Evolutionary conservation across 2,888 invertebrate species (phyloP), one percentile per base, ranked within the genome.

Genomic region (Pristionchus mayeri): DNA sequence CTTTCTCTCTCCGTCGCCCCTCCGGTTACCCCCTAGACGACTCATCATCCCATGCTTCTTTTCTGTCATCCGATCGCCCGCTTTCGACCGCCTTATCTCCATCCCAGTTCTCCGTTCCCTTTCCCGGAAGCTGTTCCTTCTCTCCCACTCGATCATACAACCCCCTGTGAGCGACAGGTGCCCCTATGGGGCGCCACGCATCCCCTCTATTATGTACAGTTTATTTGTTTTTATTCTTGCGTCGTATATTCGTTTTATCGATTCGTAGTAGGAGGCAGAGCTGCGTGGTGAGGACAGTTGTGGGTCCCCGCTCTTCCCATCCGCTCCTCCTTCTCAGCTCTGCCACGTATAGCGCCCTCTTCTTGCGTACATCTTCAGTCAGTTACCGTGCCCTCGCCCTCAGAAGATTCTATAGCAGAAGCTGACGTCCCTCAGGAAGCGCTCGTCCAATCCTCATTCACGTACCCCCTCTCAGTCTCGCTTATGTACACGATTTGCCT

Each of bases 361-460:
- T 44, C 40, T 21, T 18, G 4, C 54, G 54, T 54, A n/a, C n/a
- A 54, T 54, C 16, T 30, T 71, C 40, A 37, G 71, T 44, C 40
- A n/a, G 67, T 67, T 67, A 18, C 21, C 71, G 40, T 44, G 71
- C 71, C 71, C 71, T 40, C 71, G 6, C 54, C 34, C n/a, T 71
- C 71, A 71, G 71, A 71, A 71, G 71, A 71, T 71, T 71, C 71
- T 71, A 67, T 24, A 60, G 37, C 71, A 71, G 71, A 18, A 40
- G 37, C 40, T 71, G 71, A 71, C 40, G 21, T 50, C 21, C 50
- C 78, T 78, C 78, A 52, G 48, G 48, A 48, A 48, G 34, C 52
- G 50, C 27, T 52, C 48, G 30, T 30, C 16, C 78, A 78, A 48
- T 50, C 78, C 78, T 78, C 78, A 78, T 48, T 78, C 50, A 30